These are phyloP conservation scores for Anthrax anthrax DNA, from an alignment of 2,888 invertebrate species.

Conservation along the genomic window DNA sequence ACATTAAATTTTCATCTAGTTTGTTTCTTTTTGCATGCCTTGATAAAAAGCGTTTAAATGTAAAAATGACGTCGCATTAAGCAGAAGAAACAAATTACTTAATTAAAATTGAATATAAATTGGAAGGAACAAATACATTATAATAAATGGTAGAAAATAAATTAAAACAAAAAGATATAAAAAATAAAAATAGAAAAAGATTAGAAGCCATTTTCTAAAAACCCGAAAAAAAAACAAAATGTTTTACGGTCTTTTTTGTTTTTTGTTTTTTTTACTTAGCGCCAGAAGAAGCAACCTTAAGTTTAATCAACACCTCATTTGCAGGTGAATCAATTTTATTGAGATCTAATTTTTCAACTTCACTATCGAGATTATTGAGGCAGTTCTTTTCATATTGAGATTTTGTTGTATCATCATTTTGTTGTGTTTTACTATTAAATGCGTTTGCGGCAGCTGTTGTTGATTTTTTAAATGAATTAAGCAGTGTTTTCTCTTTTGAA, in stretches of 20 bases:
- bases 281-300: slow-evolving; percentile 24
- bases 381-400: slow-evolving; percentile 29
- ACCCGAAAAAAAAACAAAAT: no score
- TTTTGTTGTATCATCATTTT: slow-evolving; percentile 11
- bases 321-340: slow-evolving; percentile 22
- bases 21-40: no score
- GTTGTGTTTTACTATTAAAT: slow-evolving; percentile 18
- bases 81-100: no score
- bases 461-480: slow-evolving; percentile 28
- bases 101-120: no score
- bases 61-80: no score
- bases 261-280: slow-evolving; percentile 14
- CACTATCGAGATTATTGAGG: slow-evolving; percentile 28
- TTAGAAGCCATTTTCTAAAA: no score
- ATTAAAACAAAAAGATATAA: no score
- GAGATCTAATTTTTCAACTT: slow-evolving; percentile 31
- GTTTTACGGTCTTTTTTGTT: neutral
- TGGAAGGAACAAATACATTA: no score
- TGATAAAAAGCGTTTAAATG: no score
- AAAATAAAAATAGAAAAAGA: no score
- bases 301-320: slow-evolving; percentile 27
- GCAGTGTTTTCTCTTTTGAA: slow-evolving; percentile 25
- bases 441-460: slow-evolving; percentile 9
- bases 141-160: no score
- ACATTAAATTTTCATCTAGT: no score